phyloP scores from a whole-genome alignment of 2,797 vertebrate genomes.

The Aulostomus chinensis region DNA sequence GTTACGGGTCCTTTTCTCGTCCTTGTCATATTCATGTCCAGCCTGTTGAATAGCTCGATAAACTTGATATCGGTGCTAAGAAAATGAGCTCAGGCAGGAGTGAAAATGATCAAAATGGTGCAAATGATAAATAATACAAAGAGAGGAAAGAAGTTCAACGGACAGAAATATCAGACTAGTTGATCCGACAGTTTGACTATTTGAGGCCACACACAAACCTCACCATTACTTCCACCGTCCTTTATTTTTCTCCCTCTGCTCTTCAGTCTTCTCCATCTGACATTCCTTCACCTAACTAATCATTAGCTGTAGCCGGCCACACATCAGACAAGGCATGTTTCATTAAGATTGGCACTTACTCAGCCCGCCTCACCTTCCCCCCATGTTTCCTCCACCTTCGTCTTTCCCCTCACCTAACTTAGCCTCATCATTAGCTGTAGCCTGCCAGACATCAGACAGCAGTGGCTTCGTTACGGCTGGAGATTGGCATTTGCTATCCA shows the following conservation, averaged over 20 bases:
- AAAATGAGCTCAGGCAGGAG: too few relatives aligned
- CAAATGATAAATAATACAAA: too few relatives aligned
- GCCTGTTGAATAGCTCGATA: too few relatives aligned
- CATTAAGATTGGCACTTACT: slow-evolving; percentile 22
- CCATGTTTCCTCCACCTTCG: background rate
- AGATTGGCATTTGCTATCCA: slow-evolving; percentile 48
- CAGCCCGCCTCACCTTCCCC: background rate
- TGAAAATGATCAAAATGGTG: too few relatives aligned
- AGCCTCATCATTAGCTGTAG: slow-evolving; percentile 59
- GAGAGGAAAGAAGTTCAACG: too few relatives aligned
- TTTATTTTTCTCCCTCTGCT: background rate
- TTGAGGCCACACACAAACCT: too few relatives aligned
- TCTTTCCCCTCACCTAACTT: slow-evolving; percentile 34
- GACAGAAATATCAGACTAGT: too few relatives aligned
- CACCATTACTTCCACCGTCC: background rate
- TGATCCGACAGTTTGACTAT: too few relatives aligned
- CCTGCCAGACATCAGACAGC: slow-evolving; percentile 49
- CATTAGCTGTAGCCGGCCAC: slow-evolving; percentile 39
- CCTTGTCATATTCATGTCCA: too few relatives aligned
- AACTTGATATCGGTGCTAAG: too few relatives aligned
- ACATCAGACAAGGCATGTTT: slow-evolving; percentile 40
- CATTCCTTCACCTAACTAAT: slow-evolving; percentile 27
- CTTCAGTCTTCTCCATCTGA: too few relatives aligned
- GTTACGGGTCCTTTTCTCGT: too few relatives aligned
- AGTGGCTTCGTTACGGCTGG: slow-evolving; percentile 47